These are phyloP conservation scores for Leptoteleia sp. DNA, from an alignment of 1,140 invertebrate genomes.

Conservation along the genomic window DNA sequence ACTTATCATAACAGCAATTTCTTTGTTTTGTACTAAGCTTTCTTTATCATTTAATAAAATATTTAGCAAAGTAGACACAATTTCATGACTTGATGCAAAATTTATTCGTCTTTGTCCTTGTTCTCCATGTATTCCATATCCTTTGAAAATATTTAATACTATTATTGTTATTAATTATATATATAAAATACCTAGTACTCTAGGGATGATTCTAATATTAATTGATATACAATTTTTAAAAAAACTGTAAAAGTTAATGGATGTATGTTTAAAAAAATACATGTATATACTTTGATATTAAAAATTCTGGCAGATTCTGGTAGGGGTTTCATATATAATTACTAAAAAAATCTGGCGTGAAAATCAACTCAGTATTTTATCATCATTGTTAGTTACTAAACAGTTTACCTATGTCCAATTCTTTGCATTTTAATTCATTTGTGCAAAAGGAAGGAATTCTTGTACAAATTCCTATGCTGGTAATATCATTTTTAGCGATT, in stretches of 20 bases:
- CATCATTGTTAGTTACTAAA: too few relatives aligned
- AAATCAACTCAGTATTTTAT: too few relatives aligned
- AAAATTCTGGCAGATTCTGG: too few relatives aligned
- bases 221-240: too few relatives aligned
- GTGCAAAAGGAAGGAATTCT: slow-evolving; percentile 27
- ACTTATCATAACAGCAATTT: slow-evolving; percentile 64
- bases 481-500: slow-evolving; percentile 60
- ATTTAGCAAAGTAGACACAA: slow-evolving; percentile 41
- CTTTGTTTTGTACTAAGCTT: slow-evolving; percentile 42
- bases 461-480: slow-evolving; percentile 66
- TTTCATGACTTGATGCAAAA: slow-evolving; percentile 43
- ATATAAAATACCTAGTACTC: too few relatives aligned
- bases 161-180: too few relatives aligned
- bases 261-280: too few relatives aligned
- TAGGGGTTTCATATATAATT: too few relatives aligned
- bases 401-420: slow-evolving; percentile 85
- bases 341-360: too few relatives aligned
- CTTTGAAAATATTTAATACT: slow-evolving; percentile 56
- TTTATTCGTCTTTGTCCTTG: slow-evolving; percentile 80
- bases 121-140: slow-evolving; percentile 85
- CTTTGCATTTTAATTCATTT: slow-evolving; percentile 70
- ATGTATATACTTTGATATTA: too few relatives aligned
- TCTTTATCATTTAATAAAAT: slow-evolving; percentile 48
- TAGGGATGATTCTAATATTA: too few relatives aligned
- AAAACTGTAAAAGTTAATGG: too few relatives aligned